Evolutionary conservation across 2,113 vertebrate genomes (phyloP).

Genomic region (Sebastes fasciatus): DNA sequence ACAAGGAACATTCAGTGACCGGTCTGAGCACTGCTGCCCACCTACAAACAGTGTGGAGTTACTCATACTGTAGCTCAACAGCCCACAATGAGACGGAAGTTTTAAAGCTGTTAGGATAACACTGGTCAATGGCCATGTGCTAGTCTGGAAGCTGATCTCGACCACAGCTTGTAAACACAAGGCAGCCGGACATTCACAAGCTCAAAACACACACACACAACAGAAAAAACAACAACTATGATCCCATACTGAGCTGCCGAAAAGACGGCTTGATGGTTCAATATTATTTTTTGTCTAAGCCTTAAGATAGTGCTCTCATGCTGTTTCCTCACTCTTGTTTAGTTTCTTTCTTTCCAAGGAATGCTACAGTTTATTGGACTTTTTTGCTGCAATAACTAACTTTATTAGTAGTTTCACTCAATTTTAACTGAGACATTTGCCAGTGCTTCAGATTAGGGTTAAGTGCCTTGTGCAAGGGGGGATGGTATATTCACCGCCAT

Average conservation of each 20-base stretch:
- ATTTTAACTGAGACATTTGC: neutral
- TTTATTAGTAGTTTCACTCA: neutral
- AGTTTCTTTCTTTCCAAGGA: neutral
- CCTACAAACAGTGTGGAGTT: neutral
- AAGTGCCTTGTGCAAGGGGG: neutral
- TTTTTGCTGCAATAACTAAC: neutral
- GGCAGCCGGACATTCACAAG: neutral
- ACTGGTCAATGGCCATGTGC: conserved; percentile 21
- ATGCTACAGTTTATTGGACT: neutral
- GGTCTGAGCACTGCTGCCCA: conserved; percentile 11
- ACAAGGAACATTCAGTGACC: neutral
- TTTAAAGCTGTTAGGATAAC: conserved; percentile 26
- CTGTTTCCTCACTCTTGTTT: neutral
- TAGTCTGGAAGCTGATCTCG: conserved; percentile 32
- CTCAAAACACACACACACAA: conserved; percentile 1
- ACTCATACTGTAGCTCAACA: neutral
- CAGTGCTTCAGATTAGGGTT: neutral
- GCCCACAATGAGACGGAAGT: conserved; percentile 1
- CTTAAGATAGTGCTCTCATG: neutral
- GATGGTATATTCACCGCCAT: neutral
- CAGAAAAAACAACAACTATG: conserved; percentile 12
- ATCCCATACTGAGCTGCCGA: conserved; percentile 2
- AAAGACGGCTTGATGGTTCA: conserved; percentile 33
- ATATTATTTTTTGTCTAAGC: conserved; percentile 17
- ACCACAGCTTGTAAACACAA: conserved; percentile 40